Percentiles rank a stretch among this genome's conserved stretches.
Evolutionary conservation across 1,140 invertebrate species (phyloP).

Genomic region (Leptinotarsa undecemlineata): DNA sequence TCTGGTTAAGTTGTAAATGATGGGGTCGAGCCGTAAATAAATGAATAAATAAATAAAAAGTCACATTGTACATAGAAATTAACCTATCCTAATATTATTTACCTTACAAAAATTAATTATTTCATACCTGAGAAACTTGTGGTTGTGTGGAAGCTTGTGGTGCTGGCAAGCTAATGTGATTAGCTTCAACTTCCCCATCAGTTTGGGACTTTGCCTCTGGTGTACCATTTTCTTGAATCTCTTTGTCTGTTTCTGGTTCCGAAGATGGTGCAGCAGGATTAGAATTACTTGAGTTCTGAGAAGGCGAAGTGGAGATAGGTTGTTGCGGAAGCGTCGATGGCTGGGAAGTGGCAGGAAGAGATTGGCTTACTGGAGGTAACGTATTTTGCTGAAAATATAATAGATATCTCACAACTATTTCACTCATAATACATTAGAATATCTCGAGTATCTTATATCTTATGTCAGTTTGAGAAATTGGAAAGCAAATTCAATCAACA

Average conservation of each 20-base stretch:
- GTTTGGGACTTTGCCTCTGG: slow-evolving; percentile 31
- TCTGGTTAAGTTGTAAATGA: too few relatives aligned
- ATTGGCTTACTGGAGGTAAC: slow-evolving; percentile 34
- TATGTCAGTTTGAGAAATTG: too few relatives aligned
- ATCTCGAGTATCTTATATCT: neutral
- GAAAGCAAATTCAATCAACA: too few relatives aligned
- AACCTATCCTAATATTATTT: too few relatives aligned
- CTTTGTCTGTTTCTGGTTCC: slow-evolving; percentile 15
- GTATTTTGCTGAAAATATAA: slow-evolving; percentile 34
- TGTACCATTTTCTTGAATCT: slow-evolving; percentile 44
- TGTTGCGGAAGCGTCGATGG: slow-evolving; percentile 5
- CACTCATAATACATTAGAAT: slow-evolving; percentile 2
- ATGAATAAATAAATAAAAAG: too few relatives aligned
- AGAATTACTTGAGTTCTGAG: slow-evolving; percentile 12
- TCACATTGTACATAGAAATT: too few relatives aligned
- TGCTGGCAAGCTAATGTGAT: slow-evolving; percentile 27
- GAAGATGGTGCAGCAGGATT: slow-evolving; percentile 13
- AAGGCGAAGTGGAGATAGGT: neutral
- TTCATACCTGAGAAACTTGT: slow-evolving; percentile 19
- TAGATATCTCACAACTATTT: neutral
- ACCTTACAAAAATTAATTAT: neutral
- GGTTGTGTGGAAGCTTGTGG: slow-evolving; percentile 14
- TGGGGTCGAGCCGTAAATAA: too few relatives aligned
- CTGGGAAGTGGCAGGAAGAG: slow-evolving; percentile 25
- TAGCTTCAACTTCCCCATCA: slow-evolving; percentile 30